These are phyloP conservation scores for Chelonia mydas DNA, from an alignment of 2,797 vertebrate species.

Conservation along the genomic window DNA sequence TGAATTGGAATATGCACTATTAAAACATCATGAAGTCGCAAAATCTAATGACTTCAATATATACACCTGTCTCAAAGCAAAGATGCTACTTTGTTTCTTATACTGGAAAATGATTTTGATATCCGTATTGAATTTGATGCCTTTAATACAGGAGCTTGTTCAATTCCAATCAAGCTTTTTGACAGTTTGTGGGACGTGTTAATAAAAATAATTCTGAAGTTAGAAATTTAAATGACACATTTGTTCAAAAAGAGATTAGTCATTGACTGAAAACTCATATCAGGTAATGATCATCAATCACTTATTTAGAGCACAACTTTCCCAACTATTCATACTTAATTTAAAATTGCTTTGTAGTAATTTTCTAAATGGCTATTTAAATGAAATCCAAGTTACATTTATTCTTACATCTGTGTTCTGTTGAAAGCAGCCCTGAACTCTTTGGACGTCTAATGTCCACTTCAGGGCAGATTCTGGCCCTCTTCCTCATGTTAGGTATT, in stretches of 20 bases:
- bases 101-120: not conserved
- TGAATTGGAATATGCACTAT: not conserved
- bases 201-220: not conserved
- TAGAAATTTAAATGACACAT: not conserved
- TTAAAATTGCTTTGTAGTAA: not conserved
- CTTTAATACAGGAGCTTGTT: not conserved
- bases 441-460: not conserved
- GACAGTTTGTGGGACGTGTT: not conserved
- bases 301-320: not conserved
- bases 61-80: rapidly evolving
- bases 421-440: not conserved
- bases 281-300: not conserved
- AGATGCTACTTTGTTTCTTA: rapidly evolving
- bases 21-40: not conserved
- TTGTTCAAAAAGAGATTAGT: not conserved
- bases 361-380: not conserved
- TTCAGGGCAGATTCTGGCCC: not conserved
- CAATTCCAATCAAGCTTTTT: rapidly evolving
- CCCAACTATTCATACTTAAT: not conserved
- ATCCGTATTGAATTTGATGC: not conserved
- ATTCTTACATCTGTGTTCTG: not conserved
- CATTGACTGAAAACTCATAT: not conserved
- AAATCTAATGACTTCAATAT: not conserved
- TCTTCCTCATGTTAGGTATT: not conserved
- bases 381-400: not conserved